These are phyloP conservation scores for Gephyroberyx darwinii DNA, from an alignment of 2,797 vertebrate species.

Conservation along the genomic window DNA sequence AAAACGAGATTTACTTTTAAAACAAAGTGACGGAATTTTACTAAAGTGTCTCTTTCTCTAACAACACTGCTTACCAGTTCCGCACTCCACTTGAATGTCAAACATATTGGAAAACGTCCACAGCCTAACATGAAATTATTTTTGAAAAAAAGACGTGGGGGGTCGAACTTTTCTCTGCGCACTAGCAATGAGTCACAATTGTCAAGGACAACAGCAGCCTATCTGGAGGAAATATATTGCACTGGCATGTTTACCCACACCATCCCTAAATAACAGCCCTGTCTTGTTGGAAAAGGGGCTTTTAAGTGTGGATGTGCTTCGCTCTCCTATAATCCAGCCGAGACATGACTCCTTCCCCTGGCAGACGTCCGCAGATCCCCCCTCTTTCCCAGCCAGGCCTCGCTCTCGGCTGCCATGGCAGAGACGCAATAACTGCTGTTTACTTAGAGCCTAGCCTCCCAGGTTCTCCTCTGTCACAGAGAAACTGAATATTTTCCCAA, in stretches of 20 bases:
- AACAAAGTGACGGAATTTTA: background rate
- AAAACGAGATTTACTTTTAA: background rate
- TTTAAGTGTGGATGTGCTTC: conserved; percentile 80
- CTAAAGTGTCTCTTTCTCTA: background rate
- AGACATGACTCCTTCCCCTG: conserved; percentile 82
- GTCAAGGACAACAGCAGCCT: conserved; percentile 67
- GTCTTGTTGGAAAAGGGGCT: conserved; percentile 80
- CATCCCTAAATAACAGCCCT: conserved; percentile 81
- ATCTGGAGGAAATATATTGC: conserved; percentile 65
- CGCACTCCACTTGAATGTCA: background rate
- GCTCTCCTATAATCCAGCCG: conserved; percentile 82
- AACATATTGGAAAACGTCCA: conserved; percentile 27
- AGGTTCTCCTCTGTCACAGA: conserved; percentile 79
- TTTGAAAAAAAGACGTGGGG: background rate
- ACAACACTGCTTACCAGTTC: conserved; percentile 17
- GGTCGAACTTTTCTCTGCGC: conserved; percentile 50
- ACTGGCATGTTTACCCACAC: conserved; percentile 72
- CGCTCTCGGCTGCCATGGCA: conserved; percentile 75
- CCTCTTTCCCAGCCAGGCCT: conserved; percentile 73
- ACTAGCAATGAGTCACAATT: conserved; percentile 62
- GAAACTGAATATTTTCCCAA: conserved; percentile 82
- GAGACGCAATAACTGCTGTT: conserved; percentile 81
- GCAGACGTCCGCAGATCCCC: conserved; percentile 81
- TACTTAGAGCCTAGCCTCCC: conserved; percentile 79
- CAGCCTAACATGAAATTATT: conserved; percentile 33